Evolutionary conservation across 2,888 invertebrate species (phyloP).

Genomic region (Antheraea yamamai): DNA sequence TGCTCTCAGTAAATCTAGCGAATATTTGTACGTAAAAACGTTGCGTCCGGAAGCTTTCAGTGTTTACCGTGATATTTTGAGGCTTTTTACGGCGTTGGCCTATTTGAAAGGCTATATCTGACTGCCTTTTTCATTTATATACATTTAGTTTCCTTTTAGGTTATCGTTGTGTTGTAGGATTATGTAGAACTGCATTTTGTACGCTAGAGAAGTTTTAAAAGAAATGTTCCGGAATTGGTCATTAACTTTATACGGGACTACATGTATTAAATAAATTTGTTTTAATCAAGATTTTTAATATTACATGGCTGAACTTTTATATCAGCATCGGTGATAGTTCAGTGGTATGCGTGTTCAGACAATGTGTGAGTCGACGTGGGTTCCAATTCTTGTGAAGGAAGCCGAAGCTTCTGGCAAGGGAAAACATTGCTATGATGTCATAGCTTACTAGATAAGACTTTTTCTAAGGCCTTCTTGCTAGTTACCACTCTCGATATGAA

Average conservation of each 20-base stretch:
- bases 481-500: no score
- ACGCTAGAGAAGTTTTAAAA: background rate
- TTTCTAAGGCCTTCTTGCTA: no score
- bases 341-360: no score
- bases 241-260: background rate
- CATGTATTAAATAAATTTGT: no score
- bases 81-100: slow-evolving; percentile 36
- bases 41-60: slow-evolving; percentile 39
- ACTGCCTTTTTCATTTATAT: slow-evolving; percentile 41
- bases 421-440: no score
- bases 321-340: no score
- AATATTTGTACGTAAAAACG: slow-evolving; percentile 36
- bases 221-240: background rate
- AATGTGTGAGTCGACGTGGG: no score
- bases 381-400: no score
- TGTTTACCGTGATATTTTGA: slow-evolving; percentile 48
- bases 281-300: no score
- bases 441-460: no score
- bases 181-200: slow-evolving; percentile 5
- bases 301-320: no score
- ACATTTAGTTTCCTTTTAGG: slow-evolving; percentile 32
- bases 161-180: slow-evolving; percentile 11
- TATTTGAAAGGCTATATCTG: slow-evolving; percentile 45
- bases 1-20: slow-evolving; percentile 37
- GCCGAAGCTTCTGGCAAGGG: no score